Base-by-base conservation (phyloP, 2,888 invertebrate species). In the Eristalis arbustorum region DNA sequence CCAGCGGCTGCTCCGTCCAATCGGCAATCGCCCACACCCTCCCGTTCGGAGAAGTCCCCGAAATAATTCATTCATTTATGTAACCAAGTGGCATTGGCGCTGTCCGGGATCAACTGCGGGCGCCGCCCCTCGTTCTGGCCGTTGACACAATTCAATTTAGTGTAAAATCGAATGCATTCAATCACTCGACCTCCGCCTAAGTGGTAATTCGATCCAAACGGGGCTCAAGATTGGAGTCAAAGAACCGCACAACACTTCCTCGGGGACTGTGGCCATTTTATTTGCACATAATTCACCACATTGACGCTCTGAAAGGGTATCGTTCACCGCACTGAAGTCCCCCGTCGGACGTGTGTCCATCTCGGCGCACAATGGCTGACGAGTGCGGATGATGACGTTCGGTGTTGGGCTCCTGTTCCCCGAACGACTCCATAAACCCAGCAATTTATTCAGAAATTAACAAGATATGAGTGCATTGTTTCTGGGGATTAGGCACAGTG, bases 121-220 rank as follows among this genome's bases (percentile, higher is more conserved):
- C 25, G 40, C 18, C 31, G 49, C 34, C 14, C n/a, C 59, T 34
- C 28, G 49, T 56, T 63, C 42, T 49, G 67, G 56, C 18, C 59
- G 23, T 28, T 57, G 57, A 57, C 57, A 59, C 59, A 59, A 34
- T 59, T 69, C 59, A 79, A 79, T 79, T 79, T 67, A 71, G 79
- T 84, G 75, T 79, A 72, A 79, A 84, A 84, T 84, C 74, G 67
- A 84, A 79, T 79, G 67, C 75, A 79, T 61, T 79, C 84, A 84
- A 84, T 84, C 84, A 79, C 40, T 61, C 28, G 64, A 56, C 73
- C 42, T 69, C 74, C 64, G 23, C 11, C 34, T 84, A 84, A 84
- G 84, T 84, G 84, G 84, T 75, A 66, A 84, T 84, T 84, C 75
- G 75, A 84, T 79, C 75, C 67, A 49, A 67, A 31, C 31, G n/a